These are phyloP conservation scores for Proctacanthus coquilletti DNA, from an alignment of 1,140 invertebrate species.

Conservation along the genomic window DNA sequence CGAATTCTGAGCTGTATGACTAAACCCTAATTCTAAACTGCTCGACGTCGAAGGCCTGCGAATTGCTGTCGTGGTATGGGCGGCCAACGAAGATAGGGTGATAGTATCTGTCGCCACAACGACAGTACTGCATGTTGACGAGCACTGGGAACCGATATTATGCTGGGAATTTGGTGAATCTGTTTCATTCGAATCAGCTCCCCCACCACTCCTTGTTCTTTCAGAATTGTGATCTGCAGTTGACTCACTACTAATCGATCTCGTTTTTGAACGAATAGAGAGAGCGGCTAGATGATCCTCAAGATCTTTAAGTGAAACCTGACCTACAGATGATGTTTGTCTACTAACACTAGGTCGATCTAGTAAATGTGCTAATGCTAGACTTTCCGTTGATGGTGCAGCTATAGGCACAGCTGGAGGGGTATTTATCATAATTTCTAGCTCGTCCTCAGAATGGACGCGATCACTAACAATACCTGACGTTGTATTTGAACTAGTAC, in stretches of 20 bases:
- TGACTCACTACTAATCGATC: slow-evolving; percentile 14
- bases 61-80: slow-evolving; percentile 35
- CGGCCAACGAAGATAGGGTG: slow-evolving; percentile 22
- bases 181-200: slow-evolving; percentile 13
- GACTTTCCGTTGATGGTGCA: slow-evolving; percentile 54
- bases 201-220: slow-evolving; percentile 6
- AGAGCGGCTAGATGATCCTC: slow-evolving; percentile 25
- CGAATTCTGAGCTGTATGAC: slow-evolving; percentile 69
- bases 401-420: slow-evolving; percentile 34
- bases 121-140: slow-evolving; percentile 66
- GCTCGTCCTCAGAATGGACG: slow-evolving; percentile 83
- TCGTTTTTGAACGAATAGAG: slow-evolving; percentile 12
- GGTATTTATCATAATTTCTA: slow-evolving; percentile 67
- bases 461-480: slow-evolving; percentile 89
- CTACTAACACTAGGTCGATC: slow-evolving; percentile 40
- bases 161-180: slow-evolving; percentile 28
- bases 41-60: slow-evolving; percentile 51
- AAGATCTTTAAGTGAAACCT: slow-evolving; percentile 29
- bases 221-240: slow-evolving; percentile 20
- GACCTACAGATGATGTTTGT: slow-evolving; percentile 34
- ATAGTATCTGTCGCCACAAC: slow-evolving; percentile 42
- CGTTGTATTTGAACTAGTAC: slow-evolving; percentile 84
- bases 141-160: slow-evolving; percentile 54
- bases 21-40: slow-evolving; percentile 62
- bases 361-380: slow-evolving; percentile 51